Percentiles rank a stretch among this genome's conserved stretches.
These are phyloP conservation scores for Proteles cristata DNA, from an alignment of 2,113 vertebrate genomes.

Conservation along the genomic window DNA sequence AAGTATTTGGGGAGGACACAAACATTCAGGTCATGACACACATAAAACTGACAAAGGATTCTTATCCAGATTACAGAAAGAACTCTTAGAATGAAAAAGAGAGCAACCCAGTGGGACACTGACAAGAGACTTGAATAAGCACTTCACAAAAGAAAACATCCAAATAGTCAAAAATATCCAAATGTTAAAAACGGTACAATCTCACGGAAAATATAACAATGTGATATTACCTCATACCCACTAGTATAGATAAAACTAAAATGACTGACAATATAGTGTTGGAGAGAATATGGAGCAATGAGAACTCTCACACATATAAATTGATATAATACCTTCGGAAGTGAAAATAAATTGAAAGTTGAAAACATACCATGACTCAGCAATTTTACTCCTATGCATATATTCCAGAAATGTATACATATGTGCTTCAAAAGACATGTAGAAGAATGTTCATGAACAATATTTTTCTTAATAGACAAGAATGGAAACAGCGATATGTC, in stretches of 20 bases:
- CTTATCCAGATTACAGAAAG: neutral
- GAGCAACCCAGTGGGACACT: neutral
- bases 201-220: neutral
- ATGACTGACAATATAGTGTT: neutral
- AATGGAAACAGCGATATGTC: neutral
- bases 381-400: neutral
- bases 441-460: neutral
- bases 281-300: neutral
- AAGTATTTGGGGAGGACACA: neutral
- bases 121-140: neutral
- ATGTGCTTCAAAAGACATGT: neutral
- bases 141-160: neutral
- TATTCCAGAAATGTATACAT: neutral
- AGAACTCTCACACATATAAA: slow-evolving; percentile 9
- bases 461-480: slow-evolving; percentile 34
- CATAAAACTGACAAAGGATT: neutral
- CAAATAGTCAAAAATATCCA: neutral
- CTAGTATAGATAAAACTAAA: slow-evolving; percentile 9
- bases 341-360: slow-evolving; percentile 28
- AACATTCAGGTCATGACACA: neutral
- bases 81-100: slow-evolving; percentile 5
- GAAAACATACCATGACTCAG: slow-evolving; percentile 37
- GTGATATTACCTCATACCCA: neutral
- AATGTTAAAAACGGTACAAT: slow-evolving; percentile 13
- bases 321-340: neutral